phyloP scores from a whole-genome alignment of 1,140 invertebrate species.

The Harlomillsia oculata region DNA sequence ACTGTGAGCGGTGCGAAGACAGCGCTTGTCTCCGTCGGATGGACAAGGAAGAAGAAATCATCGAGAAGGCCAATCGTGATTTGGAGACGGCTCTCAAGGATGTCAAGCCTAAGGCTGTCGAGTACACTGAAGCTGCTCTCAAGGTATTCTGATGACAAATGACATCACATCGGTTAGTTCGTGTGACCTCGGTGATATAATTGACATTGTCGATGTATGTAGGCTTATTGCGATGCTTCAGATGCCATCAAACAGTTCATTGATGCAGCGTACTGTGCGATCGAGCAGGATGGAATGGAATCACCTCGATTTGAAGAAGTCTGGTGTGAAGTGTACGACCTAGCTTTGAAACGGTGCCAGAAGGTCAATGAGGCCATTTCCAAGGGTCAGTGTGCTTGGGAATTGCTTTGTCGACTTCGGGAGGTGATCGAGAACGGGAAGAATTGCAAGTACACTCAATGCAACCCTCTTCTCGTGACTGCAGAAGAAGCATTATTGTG shows the following conservation, averaged over 20 bases:
- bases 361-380: constrained; percentile 28
- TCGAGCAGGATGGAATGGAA: constrained; percentile 28
- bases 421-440: constrained; percentile 34
- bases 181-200: too few relatives aligned
- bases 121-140: constrained; percentile 27
- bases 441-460: constrained; percentile 32
- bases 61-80: constrained; percentile 31
- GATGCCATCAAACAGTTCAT: constrained; percentile 32
- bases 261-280: constrained; percentile 34
- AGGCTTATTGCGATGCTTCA: constrained; percentile 32
- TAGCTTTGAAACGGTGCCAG: constrained; percentile 26
- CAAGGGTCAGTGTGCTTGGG: constrained; percentile 34
- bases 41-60: constrained; percentile 34
- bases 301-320: constrained; percentile 34
- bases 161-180: background rate
- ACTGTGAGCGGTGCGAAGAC: too few relatives aligned
- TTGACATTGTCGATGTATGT: too few relatives aligned
- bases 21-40: constrained; percentile 26
- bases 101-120: constrained; percentile 27
- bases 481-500: constrained; percentile 32
- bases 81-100: constrained; percentile 33
- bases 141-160: constrained; percentile 11
- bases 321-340: constrained; percentile 32
- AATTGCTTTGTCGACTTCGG: constrained; percentile 29
- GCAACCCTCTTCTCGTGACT: constrained; percentile 33